Base-by-base conservation (phyloP, 2,888 invertebrate species). In the Prosapia bicincta region DNA sequence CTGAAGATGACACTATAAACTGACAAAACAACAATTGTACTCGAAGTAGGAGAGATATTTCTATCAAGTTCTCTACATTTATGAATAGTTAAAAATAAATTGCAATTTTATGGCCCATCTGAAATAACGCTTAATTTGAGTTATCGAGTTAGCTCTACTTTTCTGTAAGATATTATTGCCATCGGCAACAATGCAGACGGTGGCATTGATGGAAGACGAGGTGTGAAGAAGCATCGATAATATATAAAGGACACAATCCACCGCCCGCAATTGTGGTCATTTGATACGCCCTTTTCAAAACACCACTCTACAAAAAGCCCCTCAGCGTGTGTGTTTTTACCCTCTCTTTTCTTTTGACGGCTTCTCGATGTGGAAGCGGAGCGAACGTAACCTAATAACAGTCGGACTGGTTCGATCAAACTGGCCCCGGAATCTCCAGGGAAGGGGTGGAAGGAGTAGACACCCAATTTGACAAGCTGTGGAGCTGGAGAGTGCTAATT, bases 331-430 rank as follows among this genome's bases (percentile, higher is more conserved):
- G 54, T 67, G 72, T 72, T 75, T 75, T 76, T 76, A 72, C 72
- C 54, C 54, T 54, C 54, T 72, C 65, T 76, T 69, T 76, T 71
- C 72, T 76, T 72, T 76, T 72, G 69, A 75, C 71, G 25, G 13
- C 65, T 43, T 72, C 66, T 72, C 26, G 70, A 66, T 69, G 26
- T 69, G 69, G 69, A 28, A 66, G 69, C 66, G 70, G n/a, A 70
- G 75, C 65, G 70, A 71, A 75, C 66, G 71, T 75, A 75, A 75
- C 75, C 71, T 71, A 75, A 75, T 75, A 75, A 75, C 70, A 71
- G 71, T 54, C 54, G 74, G 74, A 67, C 69, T 68, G 69, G 38
- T 38, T 28, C 25, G 73, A 30, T 30, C 73, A 25, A 38, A 38
- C 38, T 38, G 38, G 38, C 54, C 54, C 54, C 20, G 54, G 54